Conservation (phyloP, 1,140 invertebrate genomes). For the Aricia agestis region DNA sequence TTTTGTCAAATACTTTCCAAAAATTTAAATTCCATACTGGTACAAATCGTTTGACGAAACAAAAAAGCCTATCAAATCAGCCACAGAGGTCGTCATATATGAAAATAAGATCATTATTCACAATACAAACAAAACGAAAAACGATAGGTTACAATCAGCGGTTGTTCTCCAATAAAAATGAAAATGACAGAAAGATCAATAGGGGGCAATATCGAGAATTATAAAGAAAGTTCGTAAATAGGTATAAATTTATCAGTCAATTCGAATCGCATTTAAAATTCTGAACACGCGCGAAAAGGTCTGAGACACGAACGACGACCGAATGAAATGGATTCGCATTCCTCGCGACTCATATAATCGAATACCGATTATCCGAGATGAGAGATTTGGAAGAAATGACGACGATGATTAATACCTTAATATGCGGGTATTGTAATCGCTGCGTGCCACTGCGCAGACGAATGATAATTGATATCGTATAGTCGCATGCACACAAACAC, state of each 20-base stretch:
- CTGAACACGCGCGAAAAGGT: conserved; percentile 48
- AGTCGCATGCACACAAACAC: too few species aligned
- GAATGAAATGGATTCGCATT: conserved; percentile 35
- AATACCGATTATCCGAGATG: conserved; percentile 58
- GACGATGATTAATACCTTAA: conserved; percentile 30
- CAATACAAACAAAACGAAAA: too few species aligned
- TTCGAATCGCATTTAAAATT: conserved; percentile 34
- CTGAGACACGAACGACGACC: conserved; percentile 35
- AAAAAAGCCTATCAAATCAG: too few species aligned
- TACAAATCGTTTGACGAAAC: too few species aligned
- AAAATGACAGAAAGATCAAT: neutral
- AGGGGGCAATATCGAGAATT: neutral
- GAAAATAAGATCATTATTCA: too few species aligned
- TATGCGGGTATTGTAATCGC: conserved; percentile 7
- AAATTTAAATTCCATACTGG: too few species aligned
- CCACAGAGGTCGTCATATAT: too few species aligned
- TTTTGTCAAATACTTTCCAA: too few species aligned
- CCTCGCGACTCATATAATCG: conserved; percentile 53
- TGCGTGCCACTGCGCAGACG: too few species aligned
- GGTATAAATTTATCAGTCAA: conserved; percentile 19
- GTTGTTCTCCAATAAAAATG: neutral
- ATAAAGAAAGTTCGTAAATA: neutral
- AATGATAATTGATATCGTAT: too few species aligned
- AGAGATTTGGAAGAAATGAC: conserved; percentile 31
- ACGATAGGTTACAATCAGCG: neutral